Evolutionary conservation across 2,888 invertebrate genomes (phyloP).

Genomic region (Hemithea aestivaria): DNA sequence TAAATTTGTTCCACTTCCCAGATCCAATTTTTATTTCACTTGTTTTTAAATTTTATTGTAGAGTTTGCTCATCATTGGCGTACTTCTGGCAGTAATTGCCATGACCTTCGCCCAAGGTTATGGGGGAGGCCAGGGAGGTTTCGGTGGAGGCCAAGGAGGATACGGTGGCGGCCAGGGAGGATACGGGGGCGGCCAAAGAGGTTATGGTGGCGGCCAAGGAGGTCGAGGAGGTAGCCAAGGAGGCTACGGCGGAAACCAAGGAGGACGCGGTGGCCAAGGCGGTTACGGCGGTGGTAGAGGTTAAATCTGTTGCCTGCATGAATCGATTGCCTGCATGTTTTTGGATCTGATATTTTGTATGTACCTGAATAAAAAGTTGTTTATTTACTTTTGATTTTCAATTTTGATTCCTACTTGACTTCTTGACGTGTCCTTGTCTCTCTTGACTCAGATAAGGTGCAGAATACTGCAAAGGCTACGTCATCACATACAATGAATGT

Average conservation of each 20-base stretch:
- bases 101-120: constrained; percentile 28
- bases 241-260: constrained; percentile 15
- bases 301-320: too few relatives aligned
- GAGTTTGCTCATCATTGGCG: constrained; percentile 30
- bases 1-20: too few relatives aligned
- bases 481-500: too few relatives aligned
- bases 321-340: too few relatives aligned
- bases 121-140: constrained; percentile 20
- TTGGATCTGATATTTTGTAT: constrained; percentile 2
- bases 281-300: not conserved
- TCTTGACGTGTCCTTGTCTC: too few relatives aligned
- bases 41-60: constrained; percentile 31
- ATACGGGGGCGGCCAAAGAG: constrained; percentile 27
- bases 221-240: constrained; percentile 30
- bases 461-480: too few relatives aligned
- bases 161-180: constrained; percentile 30
- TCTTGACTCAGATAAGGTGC: too few relatives aligned
- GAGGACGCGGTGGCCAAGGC: constrained; percentile 2
- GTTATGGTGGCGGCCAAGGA: constrained; percentile 27
- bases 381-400: not conserved
- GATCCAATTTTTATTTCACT: too few relatives aligned
- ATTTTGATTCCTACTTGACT: too few relatives aligned
- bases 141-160: constrained; percentile 18
- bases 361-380: constrained; percentile 5
- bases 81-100: constrained; percentile 31